These are phyloP conservation scores for Drosophila flavopinicola DNA, from an alignment of 2,888 invertebrate genomes.

Conservation along the genomic window DNA sequence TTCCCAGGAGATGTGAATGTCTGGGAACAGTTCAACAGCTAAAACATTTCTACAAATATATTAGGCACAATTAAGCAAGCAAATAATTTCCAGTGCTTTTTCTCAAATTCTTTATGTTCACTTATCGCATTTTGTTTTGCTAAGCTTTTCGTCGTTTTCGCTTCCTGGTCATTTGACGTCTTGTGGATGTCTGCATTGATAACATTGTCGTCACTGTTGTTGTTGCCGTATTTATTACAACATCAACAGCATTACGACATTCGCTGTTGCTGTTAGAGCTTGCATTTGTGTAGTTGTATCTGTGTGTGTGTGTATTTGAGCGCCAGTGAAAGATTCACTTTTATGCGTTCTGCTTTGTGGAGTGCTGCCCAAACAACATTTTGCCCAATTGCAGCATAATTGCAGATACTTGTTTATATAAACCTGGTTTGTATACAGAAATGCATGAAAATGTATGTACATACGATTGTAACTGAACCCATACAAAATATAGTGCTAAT, in stretches of 20 bases:
- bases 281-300: conserved; percentile 42
- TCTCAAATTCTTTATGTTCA: conserved; percentile 33
- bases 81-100: conserved; percentile 41
- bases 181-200: conserved; percentile 55
- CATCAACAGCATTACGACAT: conserved; percentile 78
- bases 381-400: conserved; percentile 13
- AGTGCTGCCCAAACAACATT: conserved; percentile 49
- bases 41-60: conserved; percentile 37
- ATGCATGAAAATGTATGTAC: background rate
- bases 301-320: conserved; percentile 33
- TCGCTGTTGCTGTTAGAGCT: conserved; percentile 54
- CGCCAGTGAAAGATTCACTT: conserved; percentile 69
- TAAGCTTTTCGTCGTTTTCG: conserved; percentile 59
- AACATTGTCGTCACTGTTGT: conserved; percentile 51
- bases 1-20: conserved; percentile 46
- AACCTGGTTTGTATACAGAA: background rate
- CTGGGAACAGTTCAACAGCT: conserved; percentile 60
- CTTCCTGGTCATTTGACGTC: conserved; percentile 68
- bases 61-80: conserved; percentile 52
- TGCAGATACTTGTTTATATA: background rate
- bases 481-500: background rate
- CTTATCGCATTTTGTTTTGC: conserved; percentile 61
- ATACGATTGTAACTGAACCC: no score
- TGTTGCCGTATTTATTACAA: conserved; percentile 70
- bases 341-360: conserved; percentile 50